These are phyloP conservation scores for Netelia virgata DNA, from an alignment of 2,888 invertebrate species.

Conservation along the genomic window DNA sequence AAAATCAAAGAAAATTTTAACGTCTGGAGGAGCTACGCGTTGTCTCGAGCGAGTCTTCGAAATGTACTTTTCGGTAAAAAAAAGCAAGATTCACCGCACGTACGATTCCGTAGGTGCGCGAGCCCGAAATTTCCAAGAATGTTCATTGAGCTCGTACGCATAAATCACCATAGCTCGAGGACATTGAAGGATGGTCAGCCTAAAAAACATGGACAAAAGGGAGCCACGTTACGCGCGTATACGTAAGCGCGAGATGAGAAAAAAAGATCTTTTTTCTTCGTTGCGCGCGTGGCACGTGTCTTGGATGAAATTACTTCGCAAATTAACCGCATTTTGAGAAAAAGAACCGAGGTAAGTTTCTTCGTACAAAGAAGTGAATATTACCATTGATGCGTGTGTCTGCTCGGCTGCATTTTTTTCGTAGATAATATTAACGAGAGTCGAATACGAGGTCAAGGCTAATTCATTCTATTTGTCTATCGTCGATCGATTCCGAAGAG, in stretches of 20 bases:
- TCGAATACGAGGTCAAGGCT: constrained; percentile 40
- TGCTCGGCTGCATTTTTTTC: constrained; percentile 5
- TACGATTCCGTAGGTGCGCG: constrained; percentile 44
- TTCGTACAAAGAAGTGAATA: constrained; percentile 3
- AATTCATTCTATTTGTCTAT: constrained; percentile 32
- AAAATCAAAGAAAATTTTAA: too few species aligned
- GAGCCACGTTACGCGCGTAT: too few species aligned
- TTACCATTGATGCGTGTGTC: background rate
- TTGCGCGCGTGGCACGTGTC: constrained; percentile 54
- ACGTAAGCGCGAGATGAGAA: constrained; percentile 43
- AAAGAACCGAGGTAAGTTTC: background rate
- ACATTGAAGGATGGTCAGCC: constrained; percentile 60
- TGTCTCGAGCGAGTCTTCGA: constrained; percentile 1
- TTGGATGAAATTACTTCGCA: constrained; percentile 49
- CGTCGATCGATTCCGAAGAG: background rate
- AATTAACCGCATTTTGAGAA: background rate
- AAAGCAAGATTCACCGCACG: constrained; percentile 53
- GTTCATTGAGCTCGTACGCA: constrained; percentile 64
- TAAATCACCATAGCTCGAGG: constrained; percentile 41
- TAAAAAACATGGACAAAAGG: constrained; percentile 59
- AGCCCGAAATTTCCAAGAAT: constrained; percentile 63
- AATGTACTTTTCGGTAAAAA: constrained; percentile 1
- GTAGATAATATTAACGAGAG: constrained; percentile 6
- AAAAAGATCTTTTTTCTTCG: constrained; percentile 53
- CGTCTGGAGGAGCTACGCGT: too few species aligned